A percentile compares a stretch with the other conserved stretches of the same genome.
phyloP scores from a whole-genome alignment of 2,113 vertebrate species.

The Corythaeola cristata region DNA sequence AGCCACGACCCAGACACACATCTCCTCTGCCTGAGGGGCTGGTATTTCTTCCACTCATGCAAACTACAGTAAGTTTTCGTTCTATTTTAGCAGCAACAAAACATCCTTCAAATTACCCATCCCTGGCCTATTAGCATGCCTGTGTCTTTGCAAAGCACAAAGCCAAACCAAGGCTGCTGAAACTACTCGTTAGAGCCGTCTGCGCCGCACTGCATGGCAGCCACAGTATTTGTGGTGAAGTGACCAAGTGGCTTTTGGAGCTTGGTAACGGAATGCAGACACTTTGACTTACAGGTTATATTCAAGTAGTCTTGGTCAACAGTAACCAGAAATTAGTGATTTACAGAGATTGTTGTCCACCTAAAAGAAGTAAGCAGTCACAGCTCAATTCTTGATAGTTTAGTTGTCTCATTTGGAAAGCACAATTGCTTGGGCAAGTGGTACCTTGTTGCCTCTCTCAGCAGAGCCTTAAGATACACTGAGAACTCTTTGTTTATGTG shows the following conservation, averaged over 20 bases:
- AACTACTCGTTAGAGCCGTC: neutral
- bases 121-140: neutral
- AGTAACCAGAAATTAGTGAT: neutral
- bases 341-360: neutral
- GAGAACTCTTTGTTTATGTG: accelerated
- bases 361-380: neutral
- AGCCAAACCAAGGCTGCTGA: neutral
- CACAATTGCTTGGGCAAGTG: neutral
- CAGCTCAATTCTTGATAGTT: neutral
- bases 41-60: neutral
- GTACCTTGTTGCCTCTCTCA: neutral
- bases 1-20: neutral
- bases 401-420: neutral
- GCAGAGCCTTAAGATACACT: neutral
- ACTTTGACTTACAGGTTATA: neutral
- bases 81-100: neutral
- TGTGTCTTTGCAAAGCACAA: neutral
- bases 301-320: neutral
- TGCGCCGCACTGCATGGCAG: neutral
- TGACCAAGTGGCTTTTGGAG: neutral
- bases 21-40: neutral
- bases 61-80: neutral
- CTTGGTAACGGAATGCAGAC: neutral
- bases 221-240: neutral
- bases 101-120: neutral